Conservation (phyloP, 1,140 invertebrate genomes). For the Eupeodes corollae region DNA sequence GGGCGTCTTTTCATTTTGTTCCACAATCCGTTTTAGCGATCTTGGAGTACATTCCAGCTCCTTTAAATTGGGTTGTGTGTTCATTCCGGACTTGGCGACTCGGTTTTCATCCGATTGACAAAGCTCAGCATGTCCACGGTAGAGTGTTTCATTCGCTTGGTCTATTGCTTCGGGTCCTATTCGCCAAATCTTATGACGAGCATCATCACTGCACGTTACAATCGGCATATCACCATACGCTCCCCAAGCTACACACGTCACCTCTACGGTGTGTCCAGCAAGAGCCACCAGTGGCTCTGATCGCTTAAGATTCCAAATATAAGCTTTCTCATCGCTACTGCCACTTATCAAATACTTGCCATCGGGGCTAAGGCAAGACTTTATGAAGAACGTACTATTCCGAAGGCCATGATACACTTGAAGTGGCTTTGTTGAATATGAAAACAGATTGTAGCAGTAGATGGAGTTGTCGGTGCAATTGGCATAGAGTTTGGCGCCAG, state of each 20-base stretch:
- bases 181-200: conserved; percentile 63
- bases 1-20: conserved; percentile 32
- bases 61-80: conserved; percentile 28
- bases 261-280: conserved; percentile 65
- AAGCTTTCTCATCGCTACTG: conserved; percentile 70
- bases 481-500: conserved; percentile 59
- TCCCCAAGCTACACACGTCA: conserved; percentile 74
- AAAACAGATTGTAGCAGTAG: conserved; percentile 69
- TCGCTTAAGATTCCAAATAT: conserved; percentile 66
- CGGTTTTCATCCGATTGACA: conserved; percentile 18
- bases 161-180: conserved; percentile 45
- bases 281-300: conserved; percentile 54
- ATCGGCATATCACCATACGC: conserved; percentile 42
- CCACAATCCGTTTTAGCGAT: conserved; percentile 38
- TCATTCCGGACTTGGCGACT: conserved; percentile 11
- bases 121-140: conserved; percentile 44
- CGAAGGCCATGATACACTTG: conserved; percentile 55
- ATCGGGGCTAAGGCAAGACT: conserved; percentile 66
- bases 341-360: conserved; percentile 69
- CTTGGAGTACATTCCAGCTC: conserved; percentile 40
- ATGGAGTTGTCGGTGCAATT: conserved; percentile 78
- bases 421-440: conserved; percentile 53
- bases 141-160: conserved; percentile 38
- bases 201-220: conserved; percentile 72
- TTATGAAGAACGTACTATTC: conserved; percentile 72